Evolutionary conservation across 1,140 invertebrate species (phyloP).

Genomic region (Calosoma granatense): DNA sequence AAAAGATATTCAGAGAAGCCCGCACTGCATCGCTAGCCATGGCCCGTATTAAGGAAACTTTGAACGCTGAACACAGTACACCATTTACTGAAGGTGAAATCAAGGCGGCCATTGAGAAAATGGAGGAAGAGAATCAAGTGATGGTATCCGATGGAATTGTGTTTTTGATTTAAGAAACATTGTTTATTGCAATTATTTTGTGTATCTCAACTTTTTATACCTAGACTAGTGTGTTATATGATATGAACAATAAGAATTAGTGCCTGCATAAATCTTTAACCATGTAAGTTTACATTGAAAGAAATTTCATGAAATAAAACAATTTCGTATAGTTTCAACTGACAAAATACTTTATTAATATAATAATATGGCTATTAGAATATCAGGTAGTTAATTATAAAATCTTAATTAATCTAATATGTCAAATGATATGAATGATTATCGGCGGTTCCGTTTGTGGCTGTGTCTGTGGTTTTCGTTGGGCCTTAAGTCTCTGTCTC

Average conservation of each 20-base stretch:
- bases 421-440: too few species aligned
- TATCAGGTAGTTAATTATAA: too few species aligned
- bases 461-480: neutral
- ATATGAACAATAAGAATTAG: too few species aligned
- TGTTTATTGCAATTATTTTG: slow-evolving; percentile 11
- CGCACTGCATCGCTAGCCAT: slow-evolving; percentile 56
- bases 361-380: too few species aligned
- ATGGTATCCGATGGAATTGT: slow-evolving; percentile 83
- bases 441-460: neutral
- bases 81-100: slow-evolving; percentile 65
- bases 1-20: slow-evolving; percentile 56
- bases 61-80: slow-evolving; percentile 47
- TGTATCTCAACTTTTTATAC: too few species aligned
- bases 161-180: slow-evolving; percentile 82
- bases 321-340: too few species aligned
- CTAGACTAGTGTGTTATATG: too few species aligned
- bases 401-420: too few species aligned
- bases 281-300: too few species aligned
- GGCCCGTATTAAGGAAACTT: slow-evolving; percentile 42
- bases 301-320: too few species aligned
- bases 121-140: slow-evolving; percentile 85
- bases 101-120: slow-evolving; percentile 61
- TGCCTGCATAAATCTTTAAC: too few species aligned
- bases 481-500: neutral
- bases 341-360: too few species aligned